Percentiles rank a stretch among this genome's conserved stretches.
Conservation (phyloP, 1,140 invertebrate species). For the Drosophila willistoni region DNA sequence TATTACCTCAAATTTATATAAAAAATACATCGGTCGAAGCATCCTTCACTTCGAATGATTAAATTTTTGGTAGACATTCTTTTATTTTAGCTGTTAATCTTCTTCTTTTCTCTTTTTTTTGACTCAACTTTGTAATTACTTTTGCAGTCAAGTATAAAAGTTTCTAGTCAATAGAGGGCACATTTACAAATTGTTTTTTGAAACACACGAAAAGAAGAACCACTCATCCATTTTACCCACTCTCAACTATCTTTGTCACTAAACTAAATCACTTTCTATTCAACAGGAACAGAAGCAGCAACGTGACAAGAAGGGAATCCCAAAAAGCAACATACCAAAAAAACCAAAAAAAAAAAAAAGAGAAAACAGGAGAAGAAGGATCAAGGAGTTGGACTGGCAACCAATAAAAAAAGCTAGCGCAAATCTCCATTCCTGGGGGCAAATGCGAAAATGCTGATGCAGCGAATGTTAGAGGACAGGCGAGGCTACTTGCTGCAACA, state of each 20-base stretch:
- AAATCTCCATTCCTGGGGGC: conserved; percentile 33
- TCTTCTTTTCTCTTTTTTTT: conserved; percentile 16
- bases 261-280: conserved; percentile 78
- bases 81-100: conserved; percentile 64
- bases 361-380: background rate
- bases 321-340: conserved; percentile 42
- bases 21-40: conserved; percentile 24
- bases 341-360: background rate
- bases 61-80: conserved; percentile 21
- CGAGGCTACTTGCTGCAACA: conserved; percentile 34
- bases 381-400: conserved; percentile 19
- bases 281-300: conserved; percentile 54
- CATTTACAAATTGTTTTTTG: conserved; percentile 61
- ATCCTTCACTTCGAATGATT: conserved; percentile 19
- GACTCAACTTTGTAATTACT: conserved; percentile 71
- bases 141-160: conserved; percentile 50
- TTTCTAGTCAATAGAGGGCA: conserved; percentile 36
- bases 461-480: conserved; percentile 38
- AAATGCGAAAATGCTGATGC: conserved; percentile 63
- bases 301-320: conserved; percentile 16
- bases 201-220: conserved; percentile 1
- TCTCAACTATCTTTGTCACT: conserved; percentile 37
- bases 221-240: conserved; percentile 31
- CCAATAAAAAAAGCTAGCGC: conserved; percentile 71
- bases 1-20: conserved; percentile 65